phyloP scores from a whole-genome alignment of 2,113 vertebrate species.

The Trogon melanurus region DNA sequence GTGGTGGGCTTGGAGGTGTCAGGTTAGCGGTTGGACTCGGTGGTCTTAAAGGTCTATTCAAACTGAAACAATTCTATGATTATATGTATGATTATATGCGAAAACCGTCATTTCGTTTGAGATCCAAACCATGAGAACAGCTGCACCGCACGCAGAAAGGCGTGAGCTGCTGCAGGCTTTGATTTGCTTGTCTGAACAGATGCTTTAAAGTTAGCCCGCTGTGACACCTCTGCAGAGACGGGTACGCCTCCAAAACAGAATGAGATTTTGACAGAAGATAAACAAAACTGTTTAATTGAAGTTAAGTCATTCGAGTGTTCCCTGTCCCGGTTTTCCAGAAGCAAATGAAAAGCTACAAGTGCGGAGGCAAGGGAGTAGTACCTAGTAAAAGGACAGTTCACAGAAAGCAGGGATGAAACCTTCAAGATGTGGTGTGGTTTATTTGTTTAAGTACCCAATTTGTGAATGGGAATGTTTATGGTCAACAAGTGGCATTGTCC shows the following conservation, averaged over 20 bases:
- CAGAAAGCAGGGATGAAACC: background rate
- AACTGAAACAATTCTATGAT: too few species aligned
- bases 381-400: background rate
- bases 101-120: too few species aligned
- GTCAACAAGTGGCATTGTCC: background rate
- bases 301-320: background rate
- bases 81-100: too few species aligned
- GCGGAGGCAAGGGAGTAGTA: background rate
- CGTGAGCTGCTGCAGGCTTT: rapidly evolving
- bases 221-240: rapidly evolving
- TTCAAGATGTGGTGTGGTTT: background rate
- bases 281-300: background rate
- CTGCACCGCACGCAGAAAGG: rapidly evolving
- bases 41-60: too few species aligned
- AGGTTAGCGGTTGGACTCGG: too few species aligned
- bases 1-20: too few species aligned
- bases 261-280: background rate
- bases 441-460: background rate
- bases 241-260: background rate
- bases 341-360: background rate
- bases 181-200: rapidly evolving
- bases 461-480: background rate
- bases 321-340: background rate
- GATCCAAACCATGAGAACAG: rapidly evolving
- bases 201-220: background rate